Evolutionary conservation across 2,113 vertebrate species (phyloP), one percentile per base, ranked within the genome.

Genomic region (Prietella phreatophila): DNA sequence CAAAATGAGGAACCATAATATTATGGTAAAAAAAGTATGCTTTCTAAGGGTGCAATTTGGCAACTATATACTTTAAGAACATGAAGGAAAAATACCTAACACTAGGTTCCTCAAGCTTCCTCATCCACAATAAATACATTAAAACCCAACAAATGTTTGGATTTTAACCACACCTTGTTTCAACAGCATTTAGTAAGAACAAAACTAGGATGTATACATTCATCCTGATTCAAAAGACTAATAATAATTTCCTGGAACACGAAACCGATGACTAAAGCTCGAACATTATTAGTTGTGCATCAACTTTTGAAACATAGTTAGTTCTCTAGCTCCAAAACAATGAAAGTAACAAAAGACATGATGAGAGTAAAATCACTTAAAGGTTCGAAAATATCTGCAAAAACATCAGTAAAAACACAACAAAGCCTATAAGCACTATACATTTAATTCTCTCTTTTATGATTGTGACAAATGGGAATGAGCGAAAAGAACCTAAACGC

Each of bases 131-230:
- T 63, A 27, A 63, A 63, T 27, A 8, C 25, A 10, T 13, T 13
- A n/a, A 65, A 65, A n/a, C 4, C 3, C 60, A 27, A 65, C n/a
- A 65, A 73, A 75, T 2, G 5, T 75, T 78, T 83, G 55, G 42
- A 61, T 58, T 42, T 39, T 33, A 47, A 47, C 39, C 56, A 91
- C 60, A 89, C 63, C 10, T n/a, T 10, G 33, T 90, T 91, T 91
- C 84, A 92, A 93, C 88, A 92, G 75, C 60, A 90, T 91, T 93
- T 93, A 92, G 91, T 92, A 91, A 87, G 89, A 92, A 80, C 78
- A 86, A 88, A 86, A 85, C 78, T 88, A 89, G 81, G 81, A 65
- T 79, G 81, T 30, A 82, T 82, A 90, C 85, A 83, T 88, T 87
- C 80, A 88, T 33, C 88, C 84, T 89, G 87, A 84, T 84, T 89